phyloP scores from a whole-genome alignment of 2,113 vertebrate genomes.

The Cyanocitta stelleri region DNA sequence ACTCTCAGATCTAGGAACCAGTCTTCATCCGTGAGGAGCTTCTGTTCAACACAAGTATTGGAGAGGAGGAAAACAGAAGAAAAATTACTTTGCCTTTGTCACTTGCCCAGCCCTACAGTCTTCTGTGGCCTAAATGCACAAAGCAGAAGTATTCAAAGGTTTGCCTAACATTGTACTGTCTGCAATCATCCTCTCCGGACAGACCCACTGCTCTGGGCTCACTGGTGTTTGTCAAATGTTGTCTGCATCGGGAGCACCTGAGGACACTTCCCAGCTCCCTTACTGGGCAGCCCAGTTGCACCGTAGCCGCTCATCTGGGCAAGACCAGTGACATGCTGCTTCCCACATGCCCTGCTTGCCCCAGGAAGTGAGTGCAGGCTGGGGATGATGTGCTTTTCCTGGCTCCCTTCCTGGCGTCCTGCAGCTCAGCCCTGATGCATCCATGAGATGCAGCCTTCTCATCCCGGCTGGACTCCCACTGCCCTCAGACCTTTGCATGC shows the following conservation, averaged over 20 bases:
- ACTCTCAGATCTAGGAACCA: neutral
- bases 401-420: neutral
- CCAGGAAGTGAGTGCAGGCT: neutral
- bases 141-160: neutral
- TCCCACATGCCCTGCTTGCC: neutral
- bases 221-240: neutral
- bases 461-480: fast-evolving
- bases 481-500: neutral
- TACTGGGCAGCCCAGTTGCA: neutral
- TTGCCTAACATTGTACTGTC: neutral
- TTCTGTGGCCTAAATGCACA: neutral
- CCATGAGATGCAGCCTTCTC: neutral
- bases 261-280: neutral
- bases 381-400: neutral
- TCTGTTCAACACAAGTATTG: neutral
- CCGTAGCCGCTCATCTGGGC: fast-evolving
- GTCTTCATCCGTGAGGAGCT: fast-evolving
- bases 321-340: neutral
- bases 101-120: neutral
- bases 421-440: neutral
- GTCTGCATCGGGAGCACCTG: neutral
- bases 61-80: neutral
- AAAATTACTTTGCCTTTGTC: neutral
- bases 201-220: neutral
- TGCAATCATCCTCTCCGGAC: neutral